Evolutionary conservation across 1,140 invertebrate species (phyloP).

Genomic region (Leptopilina boulardi): DNA sequence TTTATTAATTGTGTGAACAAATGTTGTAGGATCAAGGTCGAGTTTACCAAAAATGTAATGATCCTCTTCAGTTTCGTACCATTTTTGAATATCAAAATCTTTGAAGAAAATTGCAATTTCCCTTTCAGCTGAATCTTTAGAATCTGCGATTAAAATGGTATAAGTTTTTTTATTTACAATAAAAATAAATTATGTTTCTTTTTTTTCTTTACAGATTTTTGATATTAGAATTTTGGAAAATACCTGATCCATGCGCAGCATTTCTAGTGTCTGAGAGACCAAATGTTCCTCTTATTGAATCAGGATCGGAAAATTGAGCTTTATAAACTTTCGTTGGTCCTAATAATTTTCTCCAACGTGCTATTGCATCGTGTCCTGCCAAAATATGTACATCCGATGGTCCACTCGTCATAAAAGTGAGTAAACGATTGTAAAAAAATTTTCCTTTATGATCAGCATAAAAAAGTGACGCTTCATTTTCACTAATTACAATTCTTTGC

Average conservation of each 20-base stretch:
- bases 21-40: constrained; percentile 66
- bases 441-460: constrained; percentile 89
- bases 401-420: constrained; percentile 93
- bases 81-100: constrained; percentile 81
- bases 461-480: constrained; percentile 83
- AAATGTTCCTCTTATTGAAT: constrained; percentile 87
- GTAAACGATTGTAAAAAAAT: constrained; percentile 92
- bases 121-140: constrained; percentile 81
- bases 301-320: constrained; percentile 85
- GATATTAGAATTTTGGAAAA: constrained; percentile 40
- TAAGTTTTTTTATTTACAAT: constrained; percentile 15
- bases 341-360: constrained; percentile 87
- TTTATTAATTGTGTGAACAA: constrained; percentile 69
- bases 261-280: constrained; percentile 95
- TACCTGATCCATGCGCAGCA: constrained; percentile 93
- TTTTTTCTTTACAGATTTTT: not conserved
- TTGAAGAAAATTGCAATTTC: constrained; percentile 92
- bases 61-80: constrained; percentile 77
- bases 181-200: not conserved
- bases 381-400: constrained; percentile 87
- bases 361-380: constrained; percentile 84
- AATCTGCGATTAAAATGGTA: constrained; percentile 81
- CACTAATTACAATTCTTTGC: constrained; percentile 80
- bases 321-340: constrained; percentile 92
- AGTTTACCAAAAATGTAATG: constrained; percentile 70